Conservation (phyloP, 23 tunicate species). For the Trididemnum clinides region DNA sequence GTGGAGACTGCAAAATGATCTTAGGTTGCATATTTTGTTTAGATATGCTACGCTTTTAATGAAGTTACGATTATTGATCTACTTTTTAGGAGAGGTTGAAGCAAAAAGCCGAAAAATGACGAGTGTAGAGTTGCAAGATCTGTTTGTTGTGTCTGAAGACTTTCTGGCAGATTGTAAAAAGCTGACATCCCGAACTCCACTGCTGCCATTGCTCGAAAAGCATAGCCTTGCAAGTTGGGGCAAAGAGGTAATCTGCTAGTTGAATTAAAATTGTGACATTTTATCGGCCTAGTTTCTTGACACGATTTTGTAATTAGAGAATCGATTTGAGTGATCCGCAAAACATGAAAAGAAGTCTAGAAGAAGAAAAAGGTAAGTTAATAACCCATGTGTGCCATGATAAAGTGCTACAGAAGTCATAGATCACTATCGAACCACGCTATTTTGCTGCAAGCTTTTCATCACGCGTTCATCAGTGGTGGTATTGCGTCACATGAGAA, state of each 20-base stretch:
- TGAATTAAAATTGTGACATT: neutral
- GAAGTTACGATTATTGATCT: too few species aligned
- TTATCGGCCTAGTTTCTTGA: neutral
- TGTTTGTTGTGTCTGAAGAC: slow-evolving; percentile 68
- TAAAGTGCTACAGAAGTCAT: too few species aligned
- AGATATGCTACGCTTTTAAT: too few species aligned
- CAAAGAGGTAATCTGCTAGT: slow-evolving; percentile 37
- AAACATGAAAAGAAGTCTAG: slow-evolving; percentile 37
- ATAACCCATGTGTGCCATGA: too few species aligned
- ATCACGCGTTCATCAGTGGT: too few species aligned
- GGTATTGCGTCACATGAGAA: too few species aligned
- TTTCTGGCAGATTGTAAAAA: slow-evolving; percentile 43
- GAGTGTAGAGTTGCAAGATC: slow-evolving; percentile 49
- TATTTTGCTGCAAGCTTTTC: too few species aligned
- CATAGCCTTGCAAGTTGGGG: slow-evolving; percentile 64
- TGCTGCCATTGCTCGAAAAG: slow-evolving; percentile 68
- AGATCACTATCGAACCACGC: too few species aligned
- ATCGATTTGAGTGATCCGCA: neutral
- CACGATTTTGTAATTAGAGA: neutral
- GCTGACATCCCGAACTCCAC: neutral
- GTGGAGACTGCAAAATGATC: too few species aligned
- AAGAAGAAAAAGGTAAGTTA: slow-evolving; percentile 15
- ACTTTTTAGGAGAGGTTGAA: slow-evolving; percentile 44
- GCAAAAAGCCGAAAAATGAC: slow-evolving; percentile 34
- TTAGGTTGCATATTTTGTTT: too few species aligned